Conservation (phyloP, 1,140 invertebrate species). For the Hylaeus volcanicus region DNA sequence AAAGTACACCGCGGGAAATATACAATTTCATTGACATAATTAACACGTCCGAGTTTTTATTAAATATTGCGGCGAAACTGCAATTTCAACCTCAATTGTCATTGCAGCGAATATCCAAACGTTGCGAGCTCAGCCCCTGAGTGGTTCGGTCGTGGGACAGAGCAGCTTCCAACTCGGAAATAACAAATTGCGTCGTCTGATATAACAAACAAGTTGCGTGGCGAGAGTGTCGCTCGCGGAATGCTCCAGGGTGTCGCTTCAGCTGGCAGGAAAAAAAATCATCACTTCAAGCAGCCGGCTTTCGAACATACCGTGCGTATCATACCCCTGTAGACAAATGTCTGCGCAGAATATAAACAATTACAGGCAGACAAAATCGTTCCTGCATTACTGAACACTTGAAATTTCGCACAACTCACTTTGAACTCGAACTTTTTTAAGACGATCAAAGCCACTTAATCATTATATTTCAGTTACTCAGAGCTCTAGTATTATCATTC, state of each 20-base stretch:
- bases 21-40: too few relatives aligned
- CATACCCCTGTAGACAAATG: background rate
- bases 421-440: too few relatives aligned
- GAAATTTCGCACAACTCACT: too few relatives aligned
- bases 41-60: background rate
- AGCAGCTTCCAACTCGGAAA: constrained; percentile 27
- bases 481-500: too few relatives aligned
- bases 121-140: constrained; percentile 1
- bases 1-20: too few relatives aligned
- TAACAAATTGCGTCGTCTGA: constrained; percentile 69
- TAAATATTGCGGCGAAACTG: constrained; percentile 2
- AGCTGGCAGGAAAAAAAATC: constrained; percentile 59
- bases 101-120: constrained; percentile 4
- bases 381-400: too few relatives aligned
- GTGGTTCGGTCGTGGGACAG: constrained; percentile 32
- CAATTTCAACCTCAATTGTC: constrained; percentile 32
- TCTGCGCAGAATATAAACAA: background rate
- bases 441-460: too few relatives aligned
- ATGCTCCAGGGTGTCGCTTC: constrained; percentile 55
- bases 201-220: constrained; percentile 65
- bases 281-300: constrained; percentile 58
- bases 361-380: too few relatives aligned
- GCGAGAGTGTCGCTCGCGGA: constrained; percentile 41
- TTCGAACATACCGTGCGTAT: constrained; percentile 18
- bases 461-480: too few relatives aligned